Conservation (phyloP, 1,140 invertebrate genomes). For the Thaumetopoea pityocampa region DNA sequence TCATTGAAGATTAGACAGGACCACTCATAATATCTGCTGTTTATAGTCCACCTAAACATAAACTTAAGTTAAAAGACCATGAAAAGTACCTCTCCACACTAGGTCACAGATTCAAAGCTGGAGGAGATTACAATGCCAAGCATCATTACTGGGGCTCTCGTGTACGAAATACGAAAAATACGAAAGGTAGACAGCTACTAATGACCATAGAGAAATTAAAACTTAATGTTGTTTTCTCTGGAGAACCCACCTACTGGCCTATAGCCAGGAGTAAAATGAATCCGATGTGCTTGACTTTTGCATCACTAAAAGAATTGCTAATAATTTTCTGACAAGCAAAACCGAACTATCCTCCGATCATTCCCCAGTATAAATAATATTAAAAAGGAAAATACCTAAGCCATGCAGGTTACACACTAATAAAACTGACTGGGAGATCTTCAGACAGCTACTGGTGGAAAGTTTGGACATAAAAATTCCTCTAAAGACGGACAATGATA, state of each 20-base stretch:
- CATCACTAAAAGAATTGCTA: neutral
- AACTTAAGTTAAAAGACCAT: conserved; percentile 34
- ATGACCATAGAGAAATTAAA: conserved; percentile 14
- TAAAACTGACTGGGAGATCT: too few relatives aligned
- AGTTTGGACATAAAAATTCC: too few relatives aligned
- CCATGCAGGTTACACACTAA: too few relatives aligned
- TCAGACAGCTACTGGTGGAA: too few relatives aligned
- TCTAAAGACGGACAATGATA: too few relatives aligned
- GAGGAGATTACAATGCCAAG: conserved; percentile 45
- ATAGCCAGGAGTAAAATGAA: conserved; percentile 32
- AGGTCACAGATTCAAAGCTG: conserved; percentile 41
- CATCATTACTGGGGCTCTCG: conserved; percentile 41
- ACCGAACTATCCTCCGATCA: conserved; percentile 5
- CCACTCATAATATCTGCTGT: conserved; percentile 34
- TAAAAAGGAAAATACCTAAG: neutral
- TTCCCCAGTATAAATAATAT: neutral
- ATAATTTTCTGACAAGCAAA: neutral
- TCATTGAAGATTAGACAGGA: conserved; percentile 17
- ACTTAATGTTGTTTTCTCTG: conserved; percentile 21
- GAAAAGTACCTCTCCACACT: conserved; percentile 36
- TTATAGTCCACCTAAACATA: conserved; percentile 42
- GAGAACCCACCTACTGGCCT: conserved; percentile 37
- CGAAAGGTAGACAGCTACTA: conserved; percentile 23
- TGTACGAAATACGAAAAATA: too few relatives aligned
- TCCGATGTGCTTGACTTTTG: conserved; percentile 34